phyloP scores from a whole-genome alignment of 2,888 invertebrate species.

The Pachycephus smyrnensis region DNA sequence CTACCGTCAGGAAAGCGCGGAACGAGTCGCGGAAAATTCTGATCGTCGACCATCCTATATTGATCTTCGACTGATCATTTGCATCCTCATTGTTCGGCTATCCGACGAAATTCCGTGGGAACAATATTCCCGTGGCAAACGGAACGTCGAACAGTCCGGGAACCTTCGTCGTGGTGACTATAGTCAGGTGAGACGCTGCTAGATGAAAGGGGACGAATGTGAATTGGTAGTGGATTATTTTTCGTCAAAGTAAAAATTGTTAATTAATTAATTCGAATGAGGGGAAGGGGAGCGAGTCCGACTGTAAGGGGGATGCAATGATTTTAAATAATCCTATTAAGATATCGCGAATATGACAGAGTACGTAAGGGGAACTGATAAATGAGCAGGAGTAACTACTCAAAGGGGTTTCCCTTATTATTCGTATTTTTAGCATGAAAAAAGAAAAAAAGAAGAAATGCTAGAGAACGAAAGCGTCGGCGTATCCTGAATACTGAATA shows the following conservation, averaged over 20 bases:
- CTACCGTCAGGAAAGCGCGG: slow-evolving; percentile 38
- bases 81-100: slow-evolving; percentile 66
- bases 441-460: not conserved
- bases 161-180: not conserved
- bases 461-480: not conserved
- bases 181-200: not conserved
- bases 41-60: slow-evolving; percentile 61
- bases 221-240: no score
- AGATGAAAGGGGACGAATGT: no score
- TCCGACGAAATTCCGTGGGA: slow-evolving; percentile 58
- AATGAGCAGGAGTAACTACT: not conserved
- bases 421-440: not conserved
- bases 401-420: not conserved
- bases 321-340: not conserved
- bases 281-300: no score
- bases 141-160: not conserved
- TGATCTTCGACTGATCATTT: slow-evolving; percentile 67
- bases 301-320: not conserved
- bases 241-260: no score
- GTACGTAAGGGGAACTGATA: not conserved
- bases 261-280: no score
- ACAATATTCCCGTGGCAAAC: slow-evolving; percentile 37
- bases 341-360: not conserved
- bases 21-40: slow-evolving; percentile 61
- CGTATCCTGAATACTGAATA: not conserved